A percentile compares a stretch with the other conserved stretches of the same genome.
Conservation (phyloP, 1,140 invertebrate genomes). For the Scylla paramamosain region DNA sequence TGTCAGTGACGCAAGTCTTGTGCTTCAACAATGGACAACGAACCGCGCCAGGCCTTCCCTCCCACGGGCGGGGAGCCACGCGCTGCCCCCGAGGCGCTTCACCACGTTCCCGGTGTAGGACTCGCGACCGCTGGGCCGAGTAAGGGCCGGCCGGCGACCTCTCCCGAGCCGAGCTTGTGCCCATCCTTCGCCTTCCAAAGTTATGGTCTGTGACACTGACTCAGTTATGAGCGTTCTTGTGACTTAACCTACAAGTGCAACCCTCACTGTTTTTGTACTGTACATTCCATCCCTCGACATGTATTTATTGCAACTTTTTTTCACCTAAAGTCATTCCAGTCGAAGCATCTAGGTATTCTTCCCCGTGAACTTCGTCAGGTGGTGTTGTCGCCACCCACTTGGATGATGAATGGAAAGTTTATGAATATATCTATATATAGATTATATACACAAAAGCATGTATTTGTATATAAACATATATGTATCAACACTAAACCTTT, state of each 20-base stretch:
- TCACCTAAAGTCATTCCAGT: conserved; percentile 58
- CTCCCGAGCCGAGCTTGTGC: conserved; percentile 51
- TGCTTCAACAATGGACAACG: background rate
- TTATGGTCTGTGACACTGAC: conserved; percentile 46
- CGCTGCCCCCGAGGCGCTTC: background rate
- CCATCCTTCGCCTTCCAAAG: conserved; percentile 62
- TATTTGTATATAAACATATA: conserved; percentile 53
- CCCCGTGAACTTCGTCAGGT: conserved; percentile 65
- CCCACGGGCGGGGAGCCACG: background rate
- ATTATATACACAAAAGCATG: conserved; percentile 60
- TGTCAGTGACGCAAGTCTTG: background rate
- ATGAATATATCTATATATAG: conserved; percentile 55
- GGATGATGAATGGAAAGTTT: conserved; percentile 15
- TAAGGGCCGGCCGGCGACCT: conserved; percentile 41
- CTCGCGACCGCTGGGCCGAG: background rate
- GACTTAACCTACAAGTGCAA: conserved; percentile 52
- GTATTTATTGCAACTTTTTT: conserved; percentile 51
- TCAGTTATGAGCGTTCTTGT: conserved; percentile 51
- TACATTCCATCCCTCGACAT: conserved; percentile 69
- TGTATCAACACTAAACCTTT: conserved; percentile 65
- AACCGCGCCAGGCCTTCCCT: background rate
- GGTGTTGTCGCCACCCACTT: conserved; percentile 43
- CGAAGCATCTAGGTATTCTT: background rate
- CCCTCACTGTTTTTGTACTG: conserved; percentile 68
- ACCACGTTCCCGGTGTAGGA: background rate